Evolutionary conservation across 1,140 invertebrate genomes (phyloP).

Genomic region (Drosophila gunungcola): DNA sequence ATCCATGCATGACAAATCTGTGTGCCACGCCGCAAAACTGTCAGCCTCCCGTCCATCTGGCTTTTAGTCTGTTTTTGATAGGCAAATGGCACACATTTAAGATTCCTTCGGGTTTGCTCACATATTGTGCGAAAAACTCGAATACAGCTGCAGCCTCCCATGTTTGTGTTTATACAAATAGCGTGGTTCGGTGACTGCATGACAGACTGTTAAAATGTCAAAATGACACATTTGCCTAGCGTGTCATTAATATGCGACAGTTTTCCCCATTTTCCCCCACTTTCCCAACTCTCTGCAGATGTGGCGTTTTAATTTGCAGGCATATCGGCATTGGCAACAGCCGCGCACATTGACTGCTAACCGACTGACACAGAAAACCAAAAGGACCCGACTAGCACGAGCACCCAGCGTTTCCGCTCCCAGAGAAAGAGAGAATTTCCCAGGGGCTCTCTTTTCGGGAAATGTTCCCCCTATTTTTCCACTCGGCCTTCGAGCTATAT

Average conservation of each 20-base stretch:
- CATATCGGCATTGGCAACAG: constrained; percentile 52
- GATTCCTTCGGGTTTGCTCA: constrained; percentile 39
- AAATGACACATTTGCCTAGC: constrained; percentile 83
- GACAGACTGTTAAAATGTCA: constrained; percentile 83
- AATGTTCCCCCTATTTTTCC: constrained; percentile 65
- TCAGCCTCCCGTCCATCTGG: constrained; percentile 46
- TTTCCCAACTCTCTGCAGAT: constrained; percentile 24
- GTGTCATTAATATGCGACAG: constrained; percentile 83
- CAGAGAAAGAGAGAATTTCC: constrained; percentile 38
- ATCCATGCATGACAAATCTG: constrained; percentile 80
- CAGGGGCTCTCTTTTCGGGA: constrained; percentile 23
- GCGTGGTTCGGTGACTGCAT: constrained; percentile 79
- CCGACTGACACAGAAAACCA: constrained; percentile 78
- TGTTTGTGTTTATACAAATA: constrained; percentile 68
- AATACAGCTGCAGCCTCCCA: constrained; percentile 64
- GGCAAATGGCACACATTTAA: constrained; percentile 79
- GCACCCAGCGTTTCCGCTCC: constrained; percentile 16
- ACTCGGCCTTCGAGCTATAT: constrained; percentile 24
- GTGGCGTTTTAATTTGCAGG: constrained; percentile 68
- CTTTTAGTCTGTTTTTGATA: constrained; percentile 56
- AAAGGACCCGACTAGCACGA: constrained; percentile 41
- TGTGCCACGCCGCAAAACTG: constrained; percentile 66
- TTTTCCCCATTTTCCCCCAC: constrained; percentile 11
- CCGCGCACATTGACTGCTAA: constrained; percentile 71
- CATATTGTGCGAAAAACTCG: constrained; percentile 26